These are phyloP conservation scores for Lasioglossum zephyrum DNA, from an alignment of 2,888 invertebrate species.

Conservation along the genomic window DNA sequence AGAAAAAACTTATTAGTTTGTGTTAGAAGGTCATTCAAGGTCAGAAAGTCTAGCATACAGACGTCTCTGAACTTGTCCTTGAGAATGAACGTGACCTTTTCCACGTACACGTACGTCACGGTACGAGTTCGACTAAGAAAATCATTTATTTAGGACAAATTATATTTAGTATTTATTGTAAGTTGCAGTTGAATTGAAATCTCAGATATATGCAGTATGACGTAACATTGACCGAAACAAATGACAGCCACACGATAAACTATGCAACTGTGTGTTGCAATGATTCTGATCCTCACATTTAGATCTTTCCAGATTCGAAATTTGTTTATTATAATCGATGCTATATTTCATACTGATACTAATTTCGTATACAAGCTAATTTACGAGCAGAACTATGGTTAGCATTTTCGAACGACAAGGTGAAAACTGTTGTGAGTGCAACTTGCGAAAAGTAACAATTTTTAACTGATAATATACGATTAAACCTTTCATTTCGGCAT, in stretches of 20 bases:
- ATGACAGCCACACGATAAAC: slow-evolving; percentile 10
- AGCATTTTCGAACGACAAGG: background rate
- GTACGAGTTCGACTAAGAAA: background rate
- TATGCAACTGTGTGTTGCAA: background rate
- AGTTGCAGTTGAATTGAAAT: background rate
- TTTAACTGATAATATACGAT: background rate
- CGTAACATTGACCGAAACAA: slow-evolving; percentile 27
- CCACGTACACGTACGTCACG: slow-evolving; percentile 7
- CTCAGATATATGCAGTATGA: slow-evolving; percentile 12
- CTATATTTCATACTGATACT: background rate
- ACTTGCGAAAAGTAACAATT: background rate
- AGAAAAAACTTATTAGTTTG: background rate
- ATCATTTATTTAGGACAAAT: slow-evolving; percentile 10
- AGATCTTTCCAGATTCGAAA: background rate
- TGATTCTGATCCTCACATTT: background rate
- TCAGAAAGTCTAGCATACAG: slow-evolving; percentile 53
- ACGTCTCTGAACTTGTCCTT: slow-evolving; percentile 32
- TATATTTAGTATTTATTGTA: background rate
- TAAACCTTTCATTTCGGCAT: background rate
- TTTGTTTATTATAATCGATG: background rate
- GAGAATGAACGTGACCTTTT: slow-evolving; percentile 47
- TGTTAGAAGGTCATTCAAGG: slow-evolving; percentile 73
- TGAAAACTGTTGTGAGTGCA: background rate
- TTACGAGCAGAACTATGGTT: background rate
- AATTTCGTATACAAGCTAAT: background rate